Evolutionary conservation across 2,888 invertebrate genomes (phyloP), one percentile per base, ranked within the genome.

Genomic region (Drosophila helvetica): DNA sequence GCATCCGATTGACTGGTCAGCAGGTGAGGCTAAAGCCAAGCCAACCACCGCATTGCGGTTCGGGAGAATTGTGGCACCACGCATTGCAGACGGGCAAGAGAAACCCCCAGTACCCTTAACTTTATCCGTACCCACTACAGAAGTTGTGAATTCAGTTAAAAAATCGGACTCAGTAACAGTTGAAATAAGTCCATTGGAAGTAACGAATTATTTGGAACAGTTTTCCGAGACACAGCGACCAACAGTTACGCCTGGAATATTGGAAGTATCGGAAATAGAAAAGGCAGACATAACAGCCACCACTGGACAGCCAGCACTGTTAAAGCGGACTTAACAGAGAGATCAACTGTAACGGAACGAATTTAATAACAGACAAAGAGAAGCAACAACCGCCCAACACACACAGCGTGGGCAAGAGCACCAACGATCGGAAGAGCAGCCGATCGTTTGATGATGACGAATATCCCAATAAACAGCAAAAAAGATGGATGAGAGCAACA

Each of bases 401-500:
- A 22, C 12, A 30, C 43, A 33, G 22, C 42, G 25, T 10, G 18
- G 53, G 7, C 42, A 48, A 47, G 15, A 53, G 45, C 47, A 33
- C 19, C 17, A 50, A n/a, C 38, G 48, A 8, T 43, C 17, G 43
- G 46, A 17, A 51, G n/a, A n/a, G 9, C 27, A 8, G 8, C 33
- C 33, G 33, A 33, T 33, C 33, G 12, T 33, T 15, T 15, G 15
- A 33, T 33, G 33, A 38, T 38, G 38, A 38, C 15, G 38, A 38
- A 38, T n/a, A 38, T n/a, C 7, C 9, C 43, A 27, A 53, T 60
- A 72, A 60, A 78, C 58, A 63, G 60, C 60, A 74, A 57, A 33
- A 75, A 42, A 55, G 33, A 45, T n/a, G 64, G 46, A 59, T 55
- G 27, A 46, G 25, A 77, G 61, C 47, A 63, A 19, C 27, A 52